These are phyloP conservation scores for Hyposmocoma kahamanoa DNA, from an alignment of 1,140 invertebrate species.

Conservation along the genomic window DNA sequence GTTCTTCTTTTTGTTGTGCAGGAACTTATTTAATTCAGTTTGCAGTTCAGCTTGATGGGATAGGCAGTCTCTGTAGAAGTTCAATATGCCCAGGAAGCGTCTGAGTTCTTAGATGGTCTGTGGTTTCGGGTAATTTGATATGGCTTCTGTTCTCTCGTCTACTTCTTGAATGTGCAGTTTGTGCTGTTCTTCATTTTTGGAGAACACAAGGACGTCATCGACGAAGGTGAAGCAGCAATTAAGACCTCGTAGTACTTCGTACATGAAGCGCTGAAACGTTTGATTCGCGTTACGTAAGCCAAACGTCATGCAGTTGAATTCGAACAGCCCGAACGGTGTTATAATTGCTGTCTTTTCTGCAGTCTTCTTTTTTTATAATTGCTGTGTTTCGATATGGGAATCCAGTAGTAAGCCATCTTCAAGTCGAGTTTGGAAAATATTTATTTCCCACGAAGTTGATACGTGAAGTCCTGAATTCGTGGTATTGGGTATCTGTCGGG, in stretches of 20 bases:
- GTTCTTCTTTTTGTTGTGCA: slow-evolving; percentile 4
- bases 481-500: slow-evolving; percentile 39
- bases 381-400: no score
- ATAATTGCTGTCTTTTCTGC: slow-evolving; percentile 19
- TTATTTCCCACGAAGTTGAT: slow-evolving; percentile 6
- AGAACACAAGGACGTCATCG: slow-evolving; percentile 11
- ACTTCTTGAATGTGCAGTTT: not conserved
- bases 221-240: slow-evolving; percentile 5
- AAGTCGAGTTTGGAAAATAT: slow-evolving; percentile 51
- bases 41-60: slow-evolving; percentile 20
- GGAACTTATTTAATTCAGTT: not conserved
- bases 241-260: not conserved
- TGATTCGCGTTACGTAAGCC: no score
- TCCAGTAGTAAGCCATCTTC: slow-evolving; percentile 13
- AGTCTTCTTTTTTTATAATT: no score
- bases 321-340: slow-evolving; percentile 18
- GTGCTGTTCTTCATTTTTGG: not conserved
- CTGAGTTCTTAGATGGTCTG: slow-evolving; percentile 18
- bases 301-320: no score
- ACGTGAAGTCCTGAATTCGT: slow-evolving; percentile 34
- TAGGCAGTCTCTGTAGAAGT: slow-evolving; percentile 29
- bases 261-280: slow-evolving; percentile 66
- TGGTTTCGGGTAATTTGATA: slow-evolving; percentile 17
- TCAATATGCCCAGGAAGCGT: slow-evolving; percentile 34
- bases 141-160: slow-evolving; percentile 14